Base-by-base conservation (phyloP, 2,113 vertebrate genomes). In the Poicephalus gulielmi region DNA sequence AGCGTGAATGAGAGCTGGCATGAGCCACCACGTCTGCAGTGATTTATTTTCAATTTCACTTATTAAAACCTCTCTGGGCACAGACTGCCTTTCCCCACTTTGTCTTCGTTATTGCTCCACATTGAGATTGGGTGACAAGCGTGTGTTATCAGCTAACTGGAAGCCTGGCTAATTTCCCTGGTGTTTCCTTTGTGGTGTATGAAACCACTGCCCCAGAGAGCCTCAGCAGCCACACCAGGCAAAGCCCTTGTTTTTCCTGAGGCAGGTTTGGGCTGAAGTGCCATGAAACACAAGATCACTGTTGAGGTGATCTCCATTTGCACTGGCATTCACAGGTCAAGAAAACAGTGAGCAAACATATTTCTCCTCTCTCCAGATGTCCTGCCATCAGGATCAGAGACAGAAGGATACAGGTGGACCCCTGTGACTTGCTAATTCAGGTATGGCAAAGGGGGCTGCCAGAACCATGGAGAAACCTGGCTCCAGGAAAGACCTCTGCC, bases 41-140 rank as follows among this genome's bases (percentile, higher is more conserved):
- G 82, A 96, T 83, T 95, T 85, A 81, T 86, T 96, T 93, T 74
- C 80, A 91, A 50, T 89, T 94, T 79, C 50, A 37, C 57, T 96
- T 78, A 77, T 31, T 86, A 90, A 90, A 97, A 64, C 62, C 3
- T 5, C 76, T 49, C 79, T 88, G 85, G 49, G 41, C 60, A 50
- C 52, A 81, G 71, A 88, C 2, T 67, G 37, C 47, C 27, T 91
- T 89, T 82, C 17, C 67, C 60, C 28, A 57, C 12, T 9, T 47
- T 0, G 0, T 67, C 70, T 74, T 82, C 7, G 3, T 66, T 82
- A 84, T 46, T 67, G 7, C 35, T 95, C 9, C 59, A 74, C 85
- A 82, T 47, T 41, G 78, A 71, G 79, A 27, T 47, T 10, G 62
- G 74, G 39, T 1, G 7, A 60, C 31, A 27, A 4, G 41, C 79